Conservation (phyloP, 2,888 invertebrate species). For the Apantesis nais region DNA sequence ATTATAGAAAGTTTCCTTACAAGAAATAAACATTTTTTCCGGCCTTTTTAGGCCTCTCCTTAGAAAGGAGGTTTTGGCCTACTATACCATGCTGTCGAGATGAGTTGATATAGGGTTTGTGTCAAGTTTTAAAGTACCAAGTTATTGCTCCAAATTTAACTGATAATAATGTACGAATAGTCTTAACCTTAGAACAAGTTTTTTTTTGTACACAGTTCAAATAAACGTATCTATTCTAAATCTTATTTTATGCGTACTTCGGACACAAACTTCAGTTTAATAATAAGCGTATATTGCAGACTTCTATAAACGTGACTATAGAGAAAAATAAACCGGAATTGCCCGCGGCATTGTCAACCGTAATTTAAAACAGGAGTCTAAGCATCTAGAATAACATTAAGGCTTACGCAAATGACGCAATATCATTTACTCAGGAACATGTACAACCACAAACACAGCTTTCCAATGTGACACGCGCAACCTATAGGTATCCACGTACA, state of each 20-base stretch:
- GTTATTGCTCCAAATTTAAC: too few relatives aligned
- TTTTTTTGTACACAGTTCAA: too few relatives aligned
- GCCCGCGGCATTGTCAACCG: not conserved
- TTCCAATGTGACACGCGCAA: conserved; percentile 34
- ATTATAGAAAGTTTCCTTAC: too few relatives aligned
- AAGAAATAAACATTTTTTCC: too few relatives aligned
- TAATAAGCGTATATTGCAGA: not conserved
- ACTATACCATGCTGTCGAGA: too few relatives aligned
- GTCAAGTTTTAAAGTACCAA: too few relatives aligned
- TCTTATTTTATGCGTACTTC: not conserved
- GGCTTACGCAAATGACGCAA: conserved; percentile 9
- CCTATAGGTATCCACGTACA: not conserved
- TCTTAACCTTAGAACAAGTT: too few relatives aligned
- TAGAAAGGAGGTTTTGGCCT: too few relatives aligned
- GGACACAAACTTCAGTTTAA: not conserved
- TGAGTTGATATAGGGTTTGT: too few relatives aligned
- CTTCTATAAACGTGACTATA: not conserved
- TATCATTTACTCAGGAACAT: conserved; percentile 26
- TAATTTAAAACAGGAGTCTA: conserved; percentile 34
- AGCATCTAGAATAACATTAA: conserved; percentile 30
- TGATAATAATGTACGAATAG: too few relatives aligned
- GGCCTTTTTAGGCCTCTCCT: too few relatives aligned
- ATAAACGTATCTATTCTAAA: not conserved
- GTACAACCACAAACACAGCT: conserved; percentile 33
- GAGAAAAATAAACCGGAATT: not conserved